A percentile compares a stretch with the other conserved stretches of the same genome.
Evolutionary conservation across 2,797 vertebrate species (phyloP).

Genomic region (Danio jaintianensis): DNA sequence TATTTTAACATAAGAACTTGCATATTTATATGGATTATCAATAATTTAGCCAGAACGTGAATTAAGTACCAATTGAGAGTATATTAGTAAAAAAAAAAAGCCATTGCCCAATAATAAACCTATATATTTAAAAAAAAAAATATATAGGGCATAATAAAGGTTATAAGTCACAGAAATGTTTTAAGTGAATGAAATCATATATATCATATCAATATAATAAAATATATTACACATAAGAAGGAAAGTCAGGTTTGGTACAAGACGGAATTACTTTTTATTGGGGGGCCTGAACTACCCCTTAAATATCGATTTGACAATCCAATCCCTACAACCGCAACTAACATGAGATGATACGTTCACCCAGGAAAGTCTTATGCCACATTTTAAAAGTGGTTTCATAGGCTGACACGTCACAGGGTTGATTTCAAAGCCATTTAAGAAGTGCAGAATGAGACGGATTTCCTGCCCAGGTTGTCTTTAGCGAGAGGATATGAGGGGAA

Average conservation of each 20-base stretch:
- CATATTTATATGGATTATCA: background rate
- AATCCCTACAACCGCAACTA: conserved; percentile 57
- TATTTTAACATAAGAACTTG: too few species aligned
- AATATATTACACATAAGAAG: background rate
- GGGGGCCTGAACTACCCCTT: background rate
- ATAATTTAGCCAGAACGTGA: background rate
- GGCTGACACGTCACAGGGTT: conserved; percentile 70
- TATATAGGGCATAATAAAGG: background rate
- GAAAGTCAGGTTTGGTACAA: background rate
- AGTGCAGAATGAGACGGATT: conserved; percentile 77
- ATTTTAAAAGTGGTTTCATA: conserved; percentile 71
- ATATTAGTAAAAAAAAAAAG: too few species aligned
- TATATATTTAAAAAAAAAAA: background rate
- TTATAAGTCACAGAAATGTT: background rate
- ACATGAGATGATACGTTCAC: conserved; percentile 75
- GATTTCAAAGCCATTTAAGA: conserved; percentile 79
- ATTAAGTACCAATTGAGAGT: background rate
- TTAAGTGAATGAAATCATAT: background rate
- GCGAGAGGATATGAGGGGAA: conserved; percentile 65
- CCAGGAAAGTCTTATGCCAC: conserved; percentile 62
- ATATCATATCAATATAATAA: too few species aligned
- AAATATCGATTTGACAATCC: conserved; percentile 67
- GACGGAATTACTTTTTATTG: background rate
- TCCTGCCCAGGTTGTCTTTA: conserved; percentile 73
- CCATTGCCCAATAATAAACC: background rate